These are phyloP conservation scores for Diadumene lineata DNA, from an alignment of 92 coral and sea anemone genomes.

Conservation along the genomic window DNA sequence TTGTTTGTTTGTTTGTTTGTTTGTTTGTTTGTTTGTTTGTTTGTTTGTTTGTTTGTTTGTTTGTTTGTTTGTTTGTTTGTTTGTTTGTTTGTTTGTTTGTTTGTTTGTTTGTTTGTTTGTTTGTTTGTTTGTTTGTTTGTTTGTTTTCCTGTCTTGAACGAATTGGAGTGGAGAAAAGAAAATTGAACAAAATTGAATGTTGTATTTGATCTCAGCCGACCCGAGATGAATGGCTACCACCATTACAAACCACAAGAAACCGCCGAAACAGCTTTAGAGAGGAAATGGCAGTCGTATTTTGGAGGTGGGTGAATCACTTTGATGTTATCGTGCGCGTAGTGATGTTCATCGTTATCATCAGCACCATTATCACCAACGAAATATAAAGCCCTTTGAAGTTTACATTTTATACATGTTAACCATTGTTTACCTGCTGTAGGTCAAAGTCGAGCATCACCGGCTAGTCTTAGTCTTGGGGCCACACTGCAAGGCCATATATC, in stretches of 20 bases:
- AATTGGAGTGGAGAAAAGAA: too few relatives aligned
- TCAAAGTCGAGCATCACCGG: slow-evolving; percentile 63
- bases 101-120: too few relatives aligned
- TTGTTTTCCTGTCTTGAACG: too few relatives aligned
- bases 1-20: too few relatives aligned
- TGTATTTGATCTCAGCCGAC: slow-evolving; percentile 16
- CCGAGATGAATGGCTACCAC: slow-evolving; percentile 30
- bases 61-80: too few relatives aligned
- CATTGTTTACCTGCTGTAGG: too few relatives aligned
- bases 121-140: too few relatives aligned
- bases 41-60: too few relatives aligned
- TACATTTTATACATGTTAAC: not conserved
- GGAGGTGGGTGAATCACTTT: slow-evolving; percentile 74
- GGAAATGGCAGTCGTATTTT: slow-evolving; percentile 91
- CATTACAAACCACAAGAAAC: slow-evolving; percentile 63
- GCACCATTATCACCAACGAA: too few relatives aligned
- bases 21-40: too few relatives aligned
- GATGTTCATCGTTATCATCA: not conserved
- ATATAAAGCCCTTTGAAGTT: not conserved
- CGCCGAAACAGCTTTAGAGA: slow-evolving; percentile 78
- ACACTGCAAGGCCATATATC: slow-evolving; percentile 41
- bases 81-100: too few relatives aligned
- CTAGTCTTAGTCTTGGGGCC: slow-evolving; percentile 73
- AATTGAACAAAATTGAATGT: too few relatives aligned
- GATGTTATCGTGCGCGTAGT: not conserved